A percentile compares a stretch with the other conserved stretches of the same genome.
Conservation (phyloP, 2,888 invertebrate species). For the Acronicta alni region DNA sequence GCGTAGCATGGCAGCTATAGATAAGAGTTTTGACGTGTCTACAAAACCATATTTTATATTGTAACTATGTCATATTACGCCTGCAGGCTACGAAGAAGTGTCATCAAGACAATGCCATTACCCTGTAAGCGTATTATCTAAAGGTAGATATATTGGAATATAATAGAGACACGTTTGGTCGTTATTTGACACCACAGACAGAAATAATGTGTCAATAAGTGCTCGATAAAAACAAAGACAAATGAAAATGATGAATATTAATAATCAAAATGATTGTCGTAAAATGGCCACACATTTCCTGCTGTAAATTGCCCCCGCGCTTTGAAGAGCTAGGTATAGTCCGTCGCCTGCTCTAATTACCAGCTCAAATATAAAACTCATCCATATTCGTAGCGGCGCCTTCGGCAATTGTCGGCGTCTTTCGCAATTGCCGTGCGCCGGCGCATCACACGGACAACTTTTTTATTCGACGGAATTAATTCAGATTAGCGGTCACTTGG, state of each 20-base stretch:
- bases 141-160: too few species aligned
- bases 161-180: too few species aligned
- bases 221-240: not conserved
- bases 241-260: not conserved
- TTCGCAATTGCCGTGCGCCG: conserved; percentile 63
- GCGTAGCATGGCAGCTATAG: too few species aligned
- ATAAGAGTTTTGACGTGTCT: too few species aligned
- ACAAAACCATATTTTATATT: too few species aligned
- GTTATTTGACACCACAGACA: too few species aligned
- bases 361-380: conserved; percentile 49
- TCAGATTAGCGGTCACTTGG: conserved; percentile 42
- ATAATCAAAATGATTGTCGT: too few species aligned
- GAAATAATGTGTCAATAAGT: too few species aligned
- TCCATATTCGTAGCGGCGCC: conserved; percentile 59
- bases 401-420: conserved; percentile 67
- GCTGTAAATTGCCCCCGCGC: not conserved
- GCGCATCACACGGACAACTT: conserved; percentile 51
- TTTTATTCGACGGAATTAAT: conserved; percentile 57
- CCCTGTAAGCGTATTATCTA: too few species aligned
- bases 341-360: conserved; percentile 44
- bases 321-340: conserved; percentile 4
- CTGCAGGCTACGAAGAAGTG: too few species aligned
- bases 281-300: conserved; percentile 1
- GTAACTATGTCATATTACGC: too few species aligned
- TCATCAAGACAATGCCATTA: too few species aligned